phyloP scores from a whole-genome alignment of 2,888 invertebrate genomes.

The Aporophyla lueneburgensis region DNA sequence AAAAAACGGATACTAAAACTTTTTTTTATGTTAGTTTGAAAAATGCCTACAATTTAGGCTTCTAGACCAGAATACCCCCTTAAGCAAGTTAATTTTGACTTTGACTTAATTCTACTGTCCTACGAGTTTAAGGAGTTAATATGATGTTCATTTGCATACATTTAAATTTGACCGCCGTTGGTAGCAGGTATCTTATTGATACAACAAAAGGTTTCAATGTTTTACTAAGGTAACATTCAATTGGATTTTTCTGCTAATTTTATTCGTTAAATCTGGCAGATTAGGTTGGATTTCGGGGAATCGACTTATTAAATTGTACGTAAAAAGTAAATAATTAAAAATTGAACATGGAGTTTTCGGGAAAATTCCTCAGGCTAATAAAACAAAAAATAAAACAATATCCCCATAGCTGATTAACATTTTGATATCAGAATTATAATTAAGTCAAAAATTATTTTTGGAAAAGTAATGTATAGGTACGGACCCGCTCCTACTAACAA shows the following conservation, averaged over 20 bases:
- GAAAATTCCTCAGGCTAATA: too few relatives aligned
- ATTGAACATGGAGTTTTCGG: neutral
- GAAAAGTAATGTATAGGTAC: neutral
- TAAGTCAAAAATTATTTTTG: neutral
- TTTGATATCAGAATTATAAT: slow-evolving; percentile 4
- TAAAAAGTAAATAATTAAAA: neutral
- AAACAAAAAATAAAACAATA: neutral
- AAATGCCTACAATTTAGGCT: too few relatives aligned
- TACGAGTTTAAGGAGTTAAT: slow-evolving; percentile 3
- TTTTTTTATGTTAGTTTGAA: too few relatives aligned
- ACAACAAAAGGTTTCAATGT: slow-evolving; percentile 5
- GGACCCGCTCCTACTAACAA: neutral
- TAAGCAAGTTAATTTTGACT: slow-evolving; percentile 25
- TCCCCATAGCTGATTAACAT: neutral
- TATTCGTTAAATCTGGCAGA: neutral
- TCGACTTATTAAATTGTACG: neutral
- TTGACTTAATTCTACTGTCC: slow-evolving; percentile 29
- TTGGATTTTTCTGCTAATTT: neutral
- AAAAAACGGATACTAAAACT: too few relatives aligned
- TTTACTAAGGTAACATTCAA: neutral
- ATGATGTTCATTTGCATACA: slow-evolving; percentile 45
- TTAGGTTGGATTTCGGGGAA: neutral
- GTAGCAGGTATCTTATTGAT: neutral
- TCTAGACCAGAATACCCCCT: too few relatives aligned
- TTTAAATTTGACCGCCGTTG: slow-evolving; percentile 23